Percentiles rank a stretch among this genome's conserved stretches.
These are phyloP conservation scores for Tangara arthus DNA, from an alignment of 2,797 vertebrate genomes.

Conservation along the genomic window DNA sequence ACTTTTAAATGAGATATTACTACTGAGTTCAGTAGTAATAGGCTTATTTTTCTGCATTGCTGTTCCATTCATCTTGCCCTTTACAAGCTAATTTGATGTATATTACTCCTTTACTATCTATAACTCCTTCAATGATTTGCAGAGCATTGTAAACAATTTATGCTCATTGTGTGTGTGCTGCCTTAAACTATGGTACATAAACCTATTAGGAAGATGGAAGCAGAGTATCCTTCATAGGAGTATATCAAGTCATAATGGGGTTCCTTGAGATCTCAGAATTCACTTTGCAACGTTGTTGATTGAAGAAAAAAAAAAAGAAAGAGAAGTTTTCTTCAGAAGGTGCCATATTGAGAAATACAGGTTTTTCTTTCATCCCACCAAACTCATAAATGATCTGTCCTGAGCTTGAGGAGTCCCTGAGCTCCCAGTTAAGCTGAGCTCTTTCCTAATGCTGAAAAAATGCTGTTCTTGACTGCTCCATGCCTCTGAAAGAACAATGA, in stretches of 20 bases:
- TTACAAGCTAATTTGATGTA: background rate
- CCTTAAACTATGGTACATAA: background rate
- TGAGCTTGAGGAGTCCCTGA: background rate
- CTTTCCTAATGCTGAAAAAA: background rate
- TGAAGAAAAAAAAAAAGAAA: background rate
- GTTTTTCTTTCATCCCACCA: background rate
- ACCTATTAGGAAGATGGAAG: background rate
- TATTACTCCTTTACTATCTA: background rate
- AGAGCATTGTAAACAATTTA: background rate
- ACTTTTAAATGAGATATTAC: background rate
- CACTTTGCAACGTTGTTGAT: background rate
- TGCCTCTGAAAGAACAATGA: background rate
- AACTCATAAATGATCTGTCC: background rate
- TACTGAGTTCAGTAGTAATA: background rate
- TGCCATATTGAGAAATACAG: background rate
- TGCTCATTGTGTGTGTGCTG: rapidly evolving
- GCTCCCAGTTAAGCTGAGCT: background rate
- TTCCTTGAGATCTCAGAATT: background rate
- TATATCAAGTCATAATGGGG: background rate
- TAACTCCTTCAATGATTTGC: background rate
- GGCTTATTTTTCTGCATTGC: background rate
- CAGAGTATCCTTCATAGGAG: background rate
- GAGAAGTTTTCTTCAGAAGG: background rate
- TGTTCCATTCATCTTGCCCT: background rate
- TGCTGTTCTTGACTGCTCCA: background rate